Conservation (phyloP, 2,888 invertebrate species). For the Cheilosia soror region DNA sequence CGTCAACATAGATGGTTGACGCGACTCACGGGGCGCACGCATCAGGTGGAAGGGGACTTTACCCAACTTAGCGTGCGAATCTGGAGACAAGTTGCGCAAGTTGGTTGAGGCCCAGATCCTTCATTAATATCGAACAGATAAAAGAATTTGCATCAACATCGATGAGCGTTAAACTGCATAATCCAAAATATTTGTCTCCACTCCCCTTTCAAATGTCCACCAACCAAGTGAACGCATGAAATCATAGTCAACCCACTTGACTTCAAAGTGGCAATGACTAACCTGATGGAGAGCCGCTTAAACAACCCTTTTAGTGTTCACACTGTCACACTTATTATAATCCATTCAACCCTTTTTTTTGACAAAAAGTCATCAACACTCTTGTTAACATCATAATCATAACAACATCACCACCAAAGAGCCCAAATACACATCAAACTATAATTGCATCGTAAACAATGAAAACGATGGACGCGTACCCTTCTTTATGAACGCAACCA, state of each 20-base stretch:
- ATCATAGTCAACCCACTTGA: background rate
- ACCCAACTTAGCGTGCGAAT: too few species aligned
- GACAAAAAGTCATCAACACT: background rate
- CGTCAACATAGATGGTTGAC: too few species aligned
- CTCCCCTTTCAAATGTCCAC: background rate
- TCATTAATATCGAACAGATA: too few species aligned
- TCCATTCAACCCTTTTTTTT: conserved; percentile 50
- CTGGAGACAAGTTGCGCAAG: too few species aligned
- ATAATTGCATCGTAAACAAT: conserved; percentile 68
- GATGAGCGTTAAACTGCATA: too few species aligned
- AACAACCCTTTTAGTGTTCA: conserved; percentile 5
- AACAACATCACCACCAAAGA: conserved; percentile 63
- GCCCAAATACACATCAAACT: conserved; percentile 46
- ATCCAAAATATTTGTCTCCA: too few species aligned
- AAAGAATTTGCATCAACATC: too few species aligned
- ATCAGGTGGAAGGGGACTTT: too few species aligned
- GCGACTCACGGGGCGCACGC: too few species aligned
- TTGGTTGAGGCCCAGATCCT: too few species aligned
- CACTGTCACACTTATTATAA: conserved; percentile 23
- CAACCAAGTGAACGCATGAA: background rate
- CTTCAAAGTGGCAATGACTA: background rate
- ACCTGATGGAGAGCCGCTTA: background rate
- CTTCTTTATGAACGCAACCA: conserved; percentile 41
- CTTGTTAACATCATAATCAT: conserved; percentile 58
- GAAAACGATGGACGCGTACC: conserved; percentile 25